Evolutionary conservation across 2,888 invertebrate species (phyloP).

Genomic region (Machimus rusticus): DNA sequence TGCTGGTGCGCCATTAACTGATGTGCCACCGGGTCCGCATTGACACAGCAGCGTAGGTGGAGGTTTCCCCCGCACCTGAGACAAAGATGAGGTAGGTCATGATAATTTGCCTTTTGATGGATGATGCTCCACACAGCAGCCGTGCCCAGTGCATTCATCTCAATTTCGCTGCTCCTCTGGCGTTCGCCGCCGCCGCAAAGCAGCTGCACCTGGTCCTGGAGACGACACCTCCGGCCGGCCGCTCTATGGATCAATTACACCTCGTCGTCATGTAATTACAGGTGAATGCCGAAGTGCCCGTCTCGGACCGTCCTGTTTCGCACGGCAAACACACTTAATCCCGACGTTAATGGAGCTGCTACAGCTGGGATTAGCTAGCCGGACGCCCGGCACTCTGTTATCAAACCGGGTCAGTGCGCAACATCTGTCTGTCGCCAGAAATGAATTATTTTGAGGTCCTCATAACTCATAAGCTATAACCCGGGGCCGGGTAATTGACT

Average conservation of each 20-base stretch:
- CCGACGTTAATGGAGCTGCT: neutral
- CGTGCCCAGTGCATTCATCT: neutral
- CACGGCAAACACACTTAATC: neutral
- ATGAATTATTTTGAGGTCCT: neutral
- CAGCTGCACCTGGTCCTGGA: neutral
- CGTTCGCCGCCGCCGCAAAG: neutral
- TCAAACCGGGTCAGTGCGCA: neutral
- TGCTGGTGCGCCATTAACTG: neutral
- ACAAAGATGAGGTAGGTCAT: neutral
- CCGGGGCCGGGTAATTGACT: neutral
- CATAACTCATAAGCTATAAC: neutral
- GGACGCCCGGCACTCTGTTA: neutral
- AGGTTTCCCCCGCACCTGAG: neutral
- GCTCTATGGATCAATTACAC: neutral
- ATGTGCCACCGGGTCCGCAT: neutral
- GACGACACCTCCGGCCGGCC: neutral
- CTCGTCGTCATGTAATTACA: neutral
- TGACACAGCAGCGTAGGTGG: neutral
- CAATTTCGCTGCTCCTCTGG: neutral
- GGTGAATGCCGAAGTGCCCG: neutral
- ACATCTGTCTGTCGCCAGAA: neutral
- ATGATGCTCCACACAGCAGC: neutral
- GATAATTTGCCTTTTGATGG: conserved; percentile 31
- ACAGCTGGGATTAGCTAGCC: neutral
- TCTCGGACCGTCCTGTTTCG: neutral